phyloP scores from a whole-genome alignment of 2,888 invertebrate species.

The Stenichneumon culpator region DNA sequence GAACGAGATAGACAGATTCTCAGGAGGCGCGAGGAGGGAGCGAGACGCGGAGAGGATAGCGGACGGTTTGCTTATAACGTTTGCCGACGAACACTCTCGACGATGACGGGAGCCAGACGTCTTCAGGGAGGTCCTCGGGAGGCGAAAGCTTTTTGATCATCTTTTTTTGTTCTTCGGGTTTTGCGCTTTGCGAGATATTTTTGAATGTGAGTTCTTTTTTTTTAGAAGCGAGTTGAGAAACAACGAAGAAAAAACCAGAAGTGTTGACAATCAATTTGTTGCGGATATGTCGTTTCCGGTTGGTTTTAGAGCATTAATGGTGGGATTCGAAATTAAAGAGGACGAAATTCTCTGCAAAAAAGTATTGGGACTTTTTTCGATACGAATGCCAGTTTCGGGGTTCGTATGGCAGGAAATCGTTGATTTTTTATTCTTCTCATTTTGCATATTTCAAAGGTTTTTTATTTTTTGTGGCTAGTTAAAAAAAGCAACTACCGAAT shows the following conservation, averaged over 20 bases:
- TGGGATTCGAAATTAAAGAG: not conserved
- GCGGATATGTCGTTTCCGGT: not conserved
- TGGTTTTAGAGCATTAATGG: not conserved
- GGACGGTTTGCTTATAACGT: slow-evolving; percentile 74
- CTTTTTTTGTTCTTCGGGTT: not conserved
- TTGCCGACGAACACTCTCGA: slow-evolving; percentile 55
- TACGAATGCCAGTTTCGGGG: not conserved
- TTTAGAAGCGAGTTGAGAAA: not conserved
- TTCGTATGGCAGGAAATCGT: not conserved
- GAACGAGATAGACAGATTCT: slow-evolving; percentile 77
- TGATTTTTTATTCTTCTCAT: no score
- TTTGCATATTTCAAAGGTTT: no score
- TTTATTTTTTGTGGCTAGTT: no score
- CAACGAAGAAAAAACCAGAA: not conserved
- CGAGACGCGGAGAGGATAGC: slow-evolving; percentile 35
- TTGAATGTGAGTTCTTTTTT: not conserved
- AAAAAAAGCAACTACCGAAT: no score
- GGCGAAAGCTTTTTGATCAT: slow-evolving; percentile 51
- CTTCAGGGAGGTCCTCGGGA: slow-evolving; percentile 47
- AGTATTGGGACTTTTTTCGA: not conserved
- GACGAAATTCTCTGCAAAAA: not conserved
- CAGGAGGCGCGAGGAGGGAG: slow-evolving; percentile 58
- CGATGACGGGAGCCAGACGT: slow-evolving; percentile 60
- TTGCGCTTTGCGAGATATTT: not conserved
- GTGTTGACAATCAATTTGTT: not conserved